Base-by-base conservation (phyloP, 2,797 vertebrate genomes). In the Nyctalus aviator region DNA sequence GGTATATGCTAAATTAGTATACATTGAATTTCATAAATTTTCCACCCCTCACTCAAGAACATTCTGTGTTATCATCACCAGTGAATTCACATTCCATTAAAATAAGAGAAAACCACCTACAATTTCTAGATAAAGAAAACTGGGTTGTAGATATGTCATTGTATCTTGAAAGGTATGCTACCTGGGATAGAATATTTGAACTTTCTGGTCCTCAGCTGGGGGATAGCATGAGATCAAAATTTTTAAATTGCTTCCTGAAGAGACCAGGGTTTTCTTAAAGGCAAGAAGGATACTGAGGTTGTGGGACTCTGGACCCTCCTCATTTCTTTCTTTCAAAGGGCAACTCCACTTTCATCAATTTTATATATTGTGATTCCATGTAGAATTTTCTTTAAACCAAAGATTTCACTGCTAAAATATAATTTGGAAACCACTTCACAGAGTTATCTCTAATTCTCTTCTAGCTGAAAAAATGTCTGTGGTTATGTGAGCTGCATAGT, bases 401-500 rank as follows among this genome's bases (percentile, higher is more conserved):
- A 92, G 85, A 90, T 86, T 91, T 64, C 3, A 88, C 69, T 83
- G 68, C 92, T 94, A 90, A 96, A 94, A 95, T 95, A 90, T 93
- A 96, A 96, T 96, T 96, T 96, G 50, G 90, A 96, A 97, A 77
- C n/a, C 78, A 93, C 93, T 94, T 96, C 86, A 88, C 75, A 88
- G 78, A 88, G 90, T 95, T 97, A 86, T 97, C 78, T 91, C 90
- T 97, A 95, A 96, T 96, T 97, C 71, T 96, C 41, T 77, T 73
- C 46, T 53, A 72, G 82, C 53, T 88, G 93, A 85, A 92, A 97
- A 91, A 71, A 68, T 73, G 78, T 92, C 91, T 95, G 46, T 83
- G 59, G n/a, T 81, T 96, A 90, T 97, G 96, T 96, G 96, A 97
- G 85, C 92, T 81, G 95, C 96, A 95, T 95, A 81, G 64, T 91